Conservation (phyloP, 2,888 invertebrate species). For the Leptinotarsa haldemani region DNA sequence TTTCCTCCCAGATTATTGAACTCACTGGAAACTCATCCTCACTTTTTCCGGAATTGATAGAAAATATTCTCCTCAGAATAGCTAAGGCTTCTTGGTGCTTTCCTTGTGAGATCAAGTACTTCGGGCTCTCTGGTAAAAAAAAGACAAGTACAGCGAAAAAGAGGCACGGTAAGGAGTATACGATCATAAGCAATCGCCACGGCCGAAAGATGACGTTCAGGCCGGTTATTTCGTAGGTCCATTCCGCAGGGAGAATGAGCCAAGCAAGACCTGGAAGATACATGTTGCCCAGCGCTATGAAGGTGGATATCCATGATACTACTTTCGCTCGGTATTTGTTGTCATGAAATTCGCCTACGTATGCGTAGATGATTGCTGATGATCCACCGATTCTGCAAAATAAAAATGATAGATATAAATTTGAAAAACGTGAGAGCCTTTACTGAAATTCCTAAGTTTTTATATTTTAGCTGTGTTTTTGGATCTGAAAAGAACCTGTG, state of each 20-base stretch:
- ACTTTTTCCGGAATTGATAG: constrained; percentile 58
- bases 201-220: constrained; percentile 64
- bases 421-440: not conserved
- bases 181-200: constrained; percentile 61
- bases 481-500: no score
- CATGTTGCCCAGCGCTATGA: constrained; percentile 63
- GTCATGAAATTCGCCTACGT: constrained; percentile 69
- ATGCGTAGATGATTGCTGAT: constrained; percentile 68
- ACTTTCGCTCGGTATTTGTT: constrained; percentile 65
- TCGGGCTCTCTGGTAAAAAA: constrained; percentile 65
- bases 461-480: no score
- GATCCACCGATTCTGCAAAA: constrained; percentile 64
- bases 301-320: constrained; percentile 63
- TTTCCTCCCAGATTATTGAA: constrained; percentile 57
- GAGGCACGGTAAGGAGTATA: constrained; percentile 61
- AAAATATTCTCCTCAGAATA: constrained; percentile 60
- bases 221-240: constrained; percentile 65
- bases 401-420: not conserved
- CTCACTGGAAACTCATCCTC: constrained; percentile 58
- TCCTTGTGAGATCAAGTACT: constrained; percentile 61
- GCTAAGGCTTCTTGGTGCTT: constrained; percentile 58
- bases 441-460: not conserved
- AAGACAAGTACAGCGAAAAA: constrained; percentile 56
- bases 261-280: constrained; percentile 63
- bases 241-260: constrained; percentile 59